A percentile compares a stretch with the other conserved stretches of the same genome.
These are phyloP conservation scores for Phortica magna DNA, from an alignment of 2,888 invertebrate species.

Conservation along the genomic window DNA sequence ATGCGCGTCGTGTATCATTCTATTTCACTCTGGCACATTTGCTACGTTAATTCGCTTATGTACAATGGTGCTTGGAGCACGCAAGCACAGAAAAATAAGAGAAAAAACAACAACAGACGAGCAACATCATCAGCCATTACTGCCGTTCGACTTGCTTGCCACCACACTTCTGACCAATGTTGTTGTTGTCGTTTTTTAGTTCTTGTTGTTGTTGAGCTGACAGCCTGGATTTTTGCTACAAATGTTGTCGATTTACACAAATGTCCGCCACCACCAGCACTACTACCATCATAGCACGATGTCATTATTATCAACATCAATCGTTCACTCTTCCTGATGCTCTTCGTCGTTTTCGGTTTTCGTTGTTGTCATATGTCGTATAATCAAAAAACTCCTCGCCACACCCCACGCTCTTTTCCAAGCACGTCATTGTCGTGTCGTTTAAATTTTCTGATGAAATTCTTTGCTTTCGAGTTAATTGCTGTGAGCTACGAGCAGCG, in stretches of 20 bases:
- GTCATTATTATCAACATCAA: conserved; percentile 18
- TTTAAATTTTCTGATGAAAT: conserved; percentile 74
- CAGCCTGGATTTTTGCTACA: conserved; percentile 70
- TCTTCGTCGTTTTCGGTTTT: conserved; percentile 58
- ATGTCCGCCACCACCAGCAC: neutral
- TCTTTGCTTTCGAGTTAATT: conserved; percentile 72
- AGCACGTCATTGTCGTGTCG: conserved; percentile 65
- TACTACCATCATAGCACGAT: neutral
- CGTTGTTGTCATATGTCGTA: neutral
- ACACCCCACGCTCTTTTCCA: conserved; percentile 39
- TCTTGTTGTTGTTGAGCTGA: conserved; percentile 63
- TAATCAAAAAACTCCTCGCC: neutral
- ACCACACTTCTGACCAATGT: conserved; percentile 63
- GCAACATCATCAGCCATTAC: conserved; percentile 56
- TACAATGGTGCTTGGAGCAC: conserved; percentile 36
- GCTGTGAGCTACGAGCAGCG: conserved; percentile 34
- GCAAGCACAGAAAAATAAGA: conserved; percentile 40
- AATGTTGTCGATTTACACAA: conserved; percentile 44
- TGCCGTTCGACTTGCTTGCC: conserved; percentile 33
- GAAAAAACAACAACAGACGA: conserved; percentile 39
- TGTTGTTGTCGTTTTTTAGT: conserved; percentile 45
- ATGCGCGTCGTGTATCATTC: conserved; percentile 54
- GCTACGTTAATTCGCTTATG: conserved; percentile 26
- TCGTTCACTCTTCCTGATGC: conserved; percentile 21
- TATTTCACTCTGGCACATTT: conserved; percentile 44